Percentiles rank a stretch among this genome's conserved stretches.
Evolutionary conservation across 2,797 vertebrate genomes (phyloP).

Genomic region (Pelochelys cantorii): DNA sequence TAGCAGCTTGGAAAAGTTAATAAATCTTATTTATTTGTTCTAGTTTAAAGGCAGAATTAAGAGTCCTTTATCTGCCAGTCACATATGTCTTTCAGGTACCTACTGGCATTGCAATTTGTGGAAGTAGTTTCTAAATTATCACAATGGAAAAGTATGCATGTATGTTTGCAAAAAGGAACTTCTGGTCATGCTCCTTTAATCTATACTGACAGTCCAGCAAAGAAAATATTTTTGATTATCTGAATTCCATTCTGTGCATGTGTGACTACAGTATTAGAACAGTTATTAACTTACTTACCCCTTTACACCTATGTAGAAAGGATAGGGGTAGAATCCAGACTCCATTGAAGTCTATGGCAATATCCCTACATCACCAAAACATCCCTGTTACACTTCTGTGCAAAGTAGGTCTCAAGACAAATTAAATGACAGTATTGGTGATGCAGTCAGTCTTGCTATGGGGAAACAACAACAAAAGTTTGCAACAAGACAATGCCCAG

Average conservation of each 20-base stretch:
- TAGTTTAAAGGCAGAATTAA: slow-evolving; percentile 57
- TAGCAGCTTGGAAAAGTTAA: slow-evolving; percentile 59
- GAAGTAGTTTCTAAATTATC: not conserved
- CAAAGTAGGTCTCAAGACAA: not conserved
- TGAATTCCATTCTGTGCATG: not conserved
- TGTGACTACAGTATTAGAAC: not conserved
- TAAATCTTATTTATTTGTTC: slow-evolving; percentile 35
- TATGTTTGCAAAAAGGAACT: not conserved
- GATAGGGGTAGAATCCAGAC: not conserved
- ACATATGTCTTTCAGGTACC: slow-evolving; percentile 9
- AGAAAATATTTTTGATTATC: not conserved
- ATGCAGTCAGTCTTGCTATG: not conserved
- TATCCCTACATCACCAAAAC: not conserved
- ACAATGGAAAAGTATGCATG: not conserved
- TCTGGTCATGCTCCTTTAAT: not conserved
- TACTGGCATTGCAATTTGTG: slow-evolving; percentile 6
- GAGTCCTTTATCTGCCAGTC: slow-evolving; percentile 25
- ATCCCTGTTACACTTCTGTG: not conserved
- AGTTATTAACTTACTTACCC: not conserved
- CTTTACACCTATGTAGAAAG: not conserved
- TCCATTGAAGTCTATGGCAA: not conserved
- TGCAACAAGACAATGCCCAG: not conserved
- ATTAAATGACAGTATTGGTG: not conserved
- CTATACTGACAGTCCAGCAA: too few relatives aligned
- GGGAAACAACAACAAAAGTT: not conserved